Evolutionary conservation across 2,113 vertebrate genomes (phyloP).

Genomic region (Verasper variegatus): DNA sequence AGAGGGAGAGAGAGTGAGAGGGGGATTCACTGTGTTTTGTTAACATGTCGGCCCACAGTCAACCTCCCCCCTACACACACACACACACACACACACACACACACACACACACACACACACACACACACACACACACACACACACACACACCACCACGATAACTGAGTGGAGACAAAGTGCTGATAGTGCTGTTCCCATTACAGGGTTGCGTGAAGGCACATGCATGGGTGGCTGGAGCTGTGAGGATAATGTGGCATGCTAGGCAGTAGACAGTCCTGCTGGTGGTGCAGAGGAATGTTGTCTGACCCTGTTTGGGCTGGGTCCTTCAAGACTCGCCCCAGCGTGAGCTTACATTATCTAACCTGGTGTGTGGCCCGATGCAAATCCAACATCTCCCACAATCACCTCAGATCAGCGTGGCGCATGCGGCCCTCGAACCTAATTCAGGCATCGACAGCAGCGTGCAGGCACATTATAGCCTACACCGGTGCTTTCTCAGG

Average conservation of each 20-base stretch:
- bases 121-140: constrained; percentile 25
- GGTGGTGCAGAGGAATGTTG: constrained; percentile 72
- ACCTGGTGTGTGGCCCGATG: constrained; percentile 1
- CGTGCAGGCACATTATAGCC: constrained; percentile 33
- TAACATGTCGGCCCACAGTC: constrained; percentile 65
- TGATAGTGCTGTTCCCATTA: constrained; percentile 75
- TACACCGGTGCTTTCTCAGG: constrained; percentile 22
- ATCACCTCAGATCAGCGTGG: constrained; percentile 15
- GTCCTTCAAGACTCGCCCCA: constrained; percentile 22
- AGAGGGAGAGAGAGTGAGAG: not conserved
- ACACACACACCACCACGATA: constrained; percentile 9
- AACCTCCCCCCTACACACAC: constrained; percentile 14
- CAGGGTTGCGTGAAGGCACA: constrained; percentile 55
- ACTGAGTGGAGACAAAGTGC: constrained; percentile 67
- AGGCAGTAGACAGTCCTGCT: constrained; percentile 57
- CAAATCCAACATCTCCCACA: constrained; percentile 26
- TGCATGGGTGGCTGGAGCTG: constrained; percentile 75
- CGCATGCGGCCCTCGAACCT: not conserved
- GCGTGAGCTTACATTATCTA: constrained; percentile 24
- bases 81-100: not conserved
- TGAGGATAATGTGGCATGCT: constrained; percentile 74
- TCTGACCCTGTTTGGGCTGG: constrained; percentile 55
- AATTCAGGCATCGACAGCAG: constrained; percentile 22
- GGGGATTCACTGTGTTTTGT: constrained; percentile 69
- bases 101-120: no score